Base-by-base conservation (phyloP, 2,888 invertebrate species). In the Drosophila niveifrons region DNA sequence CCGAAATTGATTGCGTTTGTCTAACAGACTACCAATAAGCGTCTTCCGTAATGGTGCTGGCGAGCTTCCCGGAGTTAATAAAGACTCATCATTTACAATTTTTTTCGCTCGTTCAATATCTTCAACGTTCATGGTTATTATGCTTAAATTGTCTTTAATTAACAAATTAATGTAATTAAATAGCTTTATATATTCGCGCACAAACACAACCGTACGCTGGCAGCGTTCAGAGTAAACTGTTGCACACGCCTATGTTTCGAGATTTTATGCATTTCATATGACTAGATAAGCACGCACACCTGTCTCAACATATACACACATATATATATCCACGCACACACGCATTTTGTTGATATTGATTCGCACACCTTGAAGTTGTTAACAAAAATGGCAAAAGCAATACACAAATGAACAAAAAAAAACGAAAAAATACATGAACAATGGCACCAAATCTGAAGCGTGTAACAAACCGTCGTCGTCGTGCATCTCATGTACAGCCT, bases 251-350 rank as follows among this genome's bases (percentile, higher is more conserved):
- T 71, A 61, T 76, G 62, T 43, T 39, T 58, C 72, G 66, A 78
- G 83, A 80, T 82, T 86, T 86, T 80, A 86, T 84, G 83, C 86
- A 84, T 67, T 88, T 86, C 86, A 74, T 85, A 88, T 80, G 66
- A 82, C 83, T 67, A 82, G 88, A 84, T 84, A 82, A 78, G 83
- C 83, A 84, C 88, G 83, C 88, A 70, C 82, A 85, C 76, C 82
- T 81, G 88, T 63, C 67, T 52, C 61, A 56, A 50, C 47, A 50
- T 53, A 78, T 41, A 70, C 69, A 65, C 34, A 63, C 53, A 65
- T 64, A 68, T 62, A 46, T 10, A 48, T 29, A 31, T 15, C 34
- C 51, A 43, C 48, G 36, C 31, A 69, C 29, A 59, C 36, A 68
- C 65, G 62, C 78, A 69, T 66, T 74, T 78, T 73, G 74, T 78